A percentile compares a stretch with the other conserved stretches of the same genome.
These are phyloP conservation scores for Pseudonaja textilis DNA, from an alignment of 2,113 vertebrate species.

Conservation along the genomic window DNA sequence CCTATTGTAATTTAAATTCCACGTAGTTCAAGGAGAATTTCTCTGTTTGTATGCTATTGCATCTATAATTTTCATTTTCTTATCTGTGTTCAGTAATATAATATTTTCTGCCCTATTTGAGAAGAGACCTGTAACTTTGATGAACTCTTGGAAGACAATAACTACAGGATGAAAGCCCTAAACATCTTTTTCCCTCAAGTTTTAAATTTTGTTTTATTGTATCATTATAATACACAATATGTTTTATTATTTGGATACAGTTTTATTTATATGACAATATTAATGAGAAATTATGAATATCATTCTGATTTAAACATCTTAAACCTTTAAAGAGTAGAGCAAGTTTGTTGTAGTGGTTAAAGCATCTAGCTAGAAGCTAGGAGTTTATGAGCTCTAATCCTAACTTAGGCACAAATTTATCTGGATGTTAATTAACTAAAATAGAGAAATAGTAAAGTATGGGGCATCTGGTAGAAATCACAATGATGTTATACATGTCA, in stretches of 20 bases:
- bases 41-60: not conserved
- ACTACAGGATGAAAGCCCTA: not conserved
- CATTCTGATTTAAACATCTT: not conserved
- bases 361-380: not conserved
- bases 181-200: not conserved
- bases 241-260: not conserved
- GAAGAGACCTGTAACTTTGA: not conserved
- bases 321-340: not conserved
- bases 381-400: not conserved
- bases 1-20: not conserved
- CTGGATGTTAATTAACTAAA: conserved; percentile 8
- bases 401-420: not conserved
- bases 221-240: not conserved
- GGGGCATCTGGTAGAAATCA: not conserved
- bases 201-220: not conserved
- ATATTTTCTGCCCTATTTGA: not conserved
- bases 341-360: not conserved
- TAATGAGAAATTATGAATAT: not conserved
- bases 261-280: not conserved
- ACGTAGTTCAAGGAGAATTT: not conserved
- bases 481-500: not conserved
- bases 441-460: not conserved
- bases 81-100: not conserved
- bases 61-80: not conserved
- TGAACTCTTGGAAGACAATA: not conserved